Base-by-base conservation (phyloP, 2,113 vertebrate genomes). In the Theropithecus gelada region DNA sequence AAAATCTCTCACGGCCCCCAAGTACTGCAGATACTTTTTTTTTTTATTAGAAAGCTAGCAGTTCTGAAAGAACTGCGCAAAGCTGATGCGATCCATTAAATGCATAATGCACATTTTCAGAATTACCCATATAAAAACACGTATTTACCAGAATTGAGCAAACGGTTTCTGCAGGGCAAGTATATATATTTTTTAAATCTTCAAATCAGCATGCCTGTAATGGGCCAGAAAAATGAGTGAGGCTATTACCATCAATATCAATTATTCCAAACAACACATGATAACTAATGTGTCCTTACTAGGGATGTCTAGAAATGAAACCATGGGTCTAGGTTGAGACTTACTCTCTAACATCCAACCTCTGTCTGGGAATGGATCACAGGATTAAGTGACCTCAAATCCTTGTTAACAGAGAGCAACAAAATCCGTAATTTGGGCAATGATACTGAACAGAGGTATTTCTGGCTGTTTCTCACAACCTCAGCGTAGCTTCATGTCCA, bases 151-250 rank as follows among this genome's bases (percentile, higher is more conserved):
- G 81, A 64, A 92, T 9, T 90, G 90, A 79, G 30, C 87, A 85
- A 98, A 95, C 8, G 52, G 94, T 86, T 98, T 93, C 50, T 84
- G 27, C 32, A 55, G 61, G 92, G 82, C 1, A 13, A 40, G 79
- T 38, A 78, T 27, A 72, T 48, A 57, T 50, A n/a, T 30, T 10
- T 80, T 88, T 97, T 76, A n/a, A 94, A 97, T 95, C 91, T 97
- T 82, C 86, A 92, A 98, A 94, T 88, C 78, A 92, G 18, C 35
- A 89, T 64, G 80, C 13, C 81, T 90, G 73, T 95, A 98, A 97
- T 80, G 55, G 81, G 11, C 90, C 81, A 95, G 32, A 96, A 96
- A 93, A 83, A 90, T 61, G 20, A 76, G 80, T 75, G 75, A 76
- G 27, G 25, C 12, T 66, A 80, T 93, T 89, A 92, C 23, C 81